Evolutionary conservation across 2,797 vertebrate species (phyloP).

Genomic region (Myotis pilosus): DNA sequence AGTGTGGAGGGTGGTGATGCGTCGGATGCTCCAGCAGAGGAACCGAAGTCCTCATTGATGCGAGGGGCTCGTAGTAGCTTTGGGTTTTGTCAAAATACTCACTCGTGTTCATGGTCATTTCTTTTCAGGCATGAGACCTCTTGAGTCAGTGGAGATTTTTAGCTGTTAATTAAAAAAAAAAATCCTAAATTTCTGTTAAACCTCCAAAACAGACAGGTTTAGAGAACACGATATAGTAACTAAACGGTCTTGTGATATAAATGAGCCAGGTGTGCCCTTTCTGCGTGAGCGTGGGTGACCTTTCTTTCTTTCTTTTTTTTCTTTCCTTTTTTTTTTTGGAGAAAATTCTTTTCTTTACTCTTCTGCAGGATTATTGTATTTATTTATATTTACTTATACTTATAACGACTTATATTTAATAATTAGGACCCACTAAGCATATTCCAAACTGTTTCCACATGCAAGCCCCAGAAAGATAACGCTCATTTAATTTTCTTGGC

Average conservation of each 20-base stretch:
- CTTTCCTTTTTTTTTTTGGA: background rate
- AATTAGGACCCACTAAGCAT: background rate
- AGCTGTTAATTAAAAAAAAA: background rate
- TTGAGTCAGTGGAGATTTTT: background rate
- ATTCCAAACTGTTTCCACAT: background rate
- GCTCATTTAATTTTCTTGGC: conserved; percentile 44
- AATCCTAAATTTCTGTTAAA: background rate
- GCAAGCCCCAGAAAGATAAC: conserved; percentile 39
- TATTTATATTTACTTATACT: background rate
- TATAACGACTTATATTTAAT: background rate
- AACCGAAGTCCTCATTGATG: background rate
- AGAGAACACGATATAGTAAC: background rate
- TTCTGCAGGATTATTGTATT: conserved; percentile 17
- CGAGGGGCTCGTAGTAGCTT: background rate
- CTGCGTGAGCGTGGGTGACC: background rate
- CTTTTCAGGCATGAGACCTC: background rate
- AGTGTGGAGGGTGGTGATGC: background rate
- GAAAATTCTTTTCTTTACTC: conserved; percentile 18
- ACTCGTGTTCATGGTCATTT: background rate
- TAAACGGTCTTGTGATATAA: background rate
- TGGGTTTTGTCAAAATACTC: conserved; percentile 10
- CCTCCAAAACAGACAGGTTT: background rate
- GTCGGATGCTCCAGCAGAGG: background rate
- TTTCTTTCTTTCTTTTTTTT: background rate
- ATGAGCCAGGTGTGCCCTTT: background rate